phyloP scores from a whole-genome alignment of 2,888 invertebrate genomes.

The Cephus spinipes region DNA sequence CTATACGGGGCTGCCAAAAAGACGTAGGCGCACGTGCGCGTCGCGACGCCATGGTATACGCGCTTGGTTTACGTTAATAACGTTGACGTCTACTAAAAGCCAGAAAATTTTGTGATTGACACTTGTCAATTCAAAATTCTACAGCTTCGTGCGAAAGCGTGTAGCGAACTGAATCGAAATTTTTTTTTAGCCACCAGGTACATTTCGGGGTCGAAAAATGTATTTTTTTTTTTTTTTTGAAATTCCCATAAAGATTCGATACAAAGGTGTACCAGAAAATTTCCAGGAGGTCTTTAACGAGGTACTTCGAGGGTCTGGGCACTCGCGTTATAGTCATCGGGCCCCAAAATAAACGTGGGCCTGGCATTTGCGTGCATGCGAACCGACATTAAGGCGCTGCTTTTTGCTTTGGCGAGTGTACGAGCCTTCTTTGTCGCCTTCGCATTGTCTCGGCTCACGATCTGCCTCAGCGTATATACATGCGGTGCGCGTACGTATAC shows the following conservation, averaged over 20 bases:
- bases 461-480: neutral
- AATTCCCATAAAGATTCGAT: neutral
- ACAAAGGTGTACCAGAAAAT: neutral
- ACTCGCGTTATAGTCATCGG: neutral
- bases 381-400: neutral
- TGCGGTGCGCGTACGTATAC: neutral
- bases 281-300: neutral
- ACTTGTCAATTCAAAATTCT: neutral
- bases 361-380: neutral
- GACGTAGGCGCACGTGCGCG: neutral
- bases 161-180: too few relatives aligned
- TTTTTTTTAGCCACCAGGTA: too few relatives aligned
- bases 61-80: neutral
- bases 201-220: neutral
- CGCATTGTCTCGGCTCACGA: neutral
- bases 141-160: neutral
- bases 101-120: neutral
- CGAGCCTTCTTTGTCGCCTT: neutral
- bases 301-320: neutral
- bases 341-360: neutral
- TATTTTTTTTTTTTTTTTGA: neutral
- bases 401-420: neutral
- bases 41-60: neutral
- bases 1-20: neutral
- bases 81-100: neutral